These are phyloP conservation scores for Brachypalpus laphriformis DNA, from an alignment of 2,888 invertebrate species.

Conservation along the genomic window DNA sequence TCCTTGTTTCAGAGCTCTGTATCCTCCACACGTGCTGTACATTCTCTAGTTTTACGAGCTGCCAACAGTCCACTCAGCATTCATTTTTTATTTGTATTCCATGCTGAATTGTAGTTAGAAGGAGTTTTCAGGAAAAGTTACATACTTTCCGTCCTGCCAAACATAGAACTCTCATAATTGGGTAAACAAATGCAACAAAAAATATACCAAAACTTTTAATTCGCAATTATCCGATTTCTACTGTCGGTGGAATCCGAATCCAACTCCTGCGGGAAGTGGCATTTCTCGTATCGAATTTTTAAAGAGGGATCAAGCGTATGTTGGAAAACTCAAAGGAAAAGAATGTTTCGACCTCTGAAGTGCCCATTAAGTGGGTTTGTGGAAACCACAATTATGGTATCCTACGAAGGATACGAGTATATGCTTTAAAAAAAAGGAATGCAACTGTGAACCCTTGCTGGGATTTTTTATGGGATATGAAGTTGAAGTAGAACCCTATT, in stretches of 20 bases:
- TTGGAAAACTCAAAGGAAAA: not conserved
- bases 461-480: not conserved
- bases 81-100: slow-evolving; percentile 13
- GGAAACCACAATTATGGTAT: not conserved
- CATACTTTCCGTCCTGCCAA: not conserved
- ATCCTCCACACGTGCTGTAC: slow-evolving; percentile 5
- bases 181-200: not conserved
- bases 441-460: not conserved
- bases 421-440: not conserved
- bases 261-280: not conserved
- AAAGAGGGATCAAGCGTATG: not conserved
- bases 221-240: not conserved
- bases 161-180: not conserved
- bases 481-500: slow-evolving; percentile 4
- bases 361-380: not conserved
- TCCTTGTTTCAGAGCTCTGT: slow-evolving; percentile 22
- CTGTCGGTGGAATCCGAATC: not conserved
- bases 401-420: not conserved
- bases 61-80: slow-evolving; percentile 15
- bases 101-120: not conserved
- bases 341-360: not conserved
- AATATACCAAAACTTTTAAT: not conserved
- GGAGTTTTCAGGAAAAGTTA: not conserved
- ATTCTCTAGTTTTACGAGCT: slow-evolving; percentile 21
- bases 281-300: not conserved